Evolutionary conservation across 2,113 vertebrate genomes (phyloP).

Genomic region (Strix uralensis): DNA sequence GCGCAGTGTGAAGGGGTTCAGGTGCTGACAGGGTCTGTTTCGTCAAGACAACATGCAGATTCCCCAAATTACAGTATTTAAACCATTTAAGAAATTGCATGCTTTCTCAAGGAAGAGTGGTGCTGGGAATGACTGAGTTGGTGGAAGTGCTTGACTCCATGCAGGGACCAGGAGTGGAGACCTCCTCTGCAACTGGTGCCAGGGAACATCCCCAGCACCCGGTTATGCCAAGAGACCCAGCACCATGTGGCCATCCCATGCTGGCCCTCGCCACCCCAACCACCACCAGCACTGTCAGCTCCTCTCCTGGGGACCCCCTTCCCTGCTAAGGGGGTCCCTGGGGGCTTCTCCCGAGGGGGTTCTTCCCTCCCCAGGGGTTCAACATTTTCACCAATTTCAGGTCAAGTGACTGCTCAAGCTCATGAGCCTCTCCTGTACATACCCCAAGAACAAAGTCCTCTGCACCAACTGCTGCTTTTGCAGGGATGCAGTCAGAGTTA

Average conservation of each 20-base stretch:
- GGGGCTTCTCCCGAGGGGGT: neutral
- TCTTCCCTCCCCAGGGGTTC: neutral
- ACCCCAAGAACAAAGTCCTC: neutral
- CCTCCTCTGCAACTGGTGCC: neutral
- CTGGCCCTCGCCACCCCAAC: neutral
- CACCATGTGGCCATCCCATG: fast-evolving
- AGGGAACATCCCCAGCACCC: neutral
- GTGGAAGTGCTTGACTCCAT: neutral
- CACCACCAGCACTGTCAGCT: neutral
- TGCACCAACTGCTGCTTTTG: fast-evolving
- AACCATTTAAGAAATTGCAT: neutral
- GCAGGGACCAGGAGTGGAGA: fast-evolving
- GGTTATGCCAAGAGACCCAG: neutral
- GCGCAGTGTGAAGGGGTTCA: neutral
- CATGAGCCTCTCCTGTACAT: neutral
- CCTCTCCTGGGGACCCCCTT: neutral
- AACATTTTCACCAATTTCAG: neutral
- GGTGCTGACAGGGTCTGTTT: neutral
- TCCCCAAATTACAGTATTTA: neutral
- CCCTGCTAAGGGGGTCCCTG: neutral
- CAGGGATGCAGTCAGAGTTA: neutral
- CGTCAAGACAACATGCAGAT: neutral
- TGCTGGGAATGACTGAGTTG: neutral
- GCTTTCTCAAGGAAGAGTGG: neutral
- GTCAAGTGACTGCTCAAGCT: neutral